Conservation (phyloP, 92 coral and sea anemone species). For the Anthopleura xanthogrammica region DNA sequence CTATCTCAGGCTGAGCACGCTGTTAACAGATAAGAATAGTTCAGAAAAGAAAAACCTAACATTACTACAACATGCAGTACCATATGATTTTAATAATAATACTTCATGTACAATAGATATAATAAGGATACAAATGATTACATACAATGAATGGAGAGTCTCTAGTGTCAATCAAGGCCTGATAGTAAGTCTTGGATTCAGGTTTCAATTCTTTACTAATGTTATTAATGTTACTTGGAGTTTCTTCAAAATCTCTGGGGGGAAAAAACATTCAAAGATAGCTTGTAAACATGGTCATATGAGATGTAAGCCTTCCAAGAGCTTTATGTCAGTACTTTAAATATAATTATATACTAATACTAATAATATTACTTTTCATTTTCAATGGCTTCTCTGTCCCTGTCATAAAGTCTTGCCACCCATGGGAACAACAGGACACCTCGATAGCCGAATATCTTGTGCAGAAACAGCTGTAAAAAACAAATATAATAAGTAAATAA, state of each 20-base stretch:
- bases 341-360: too few species aligned
- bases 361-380: conserved; percentile 64
- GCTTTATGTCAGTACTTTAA: too few species aligned
- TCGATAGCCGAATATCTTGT: conserved; percentile 94
- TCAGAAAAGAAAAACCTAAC: too few species aligned
- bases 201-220: conserved; percentile 85
- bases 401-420: conserved; percentile 96
- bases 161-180: conserved; percentile 90
- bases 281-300: background rate
- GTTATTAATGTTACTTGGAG: conserved; percentile 47
- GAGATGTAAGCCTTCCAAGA: too few species aligned
- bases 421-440: conserved; percentile 96
- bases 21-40: conserved; percentile 15
- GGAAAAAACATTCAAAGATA: background rate
- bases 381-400: conserved; percentile 82
- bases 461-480: conserved; percentile 81
- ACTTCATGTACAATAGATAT: too few species aligned
- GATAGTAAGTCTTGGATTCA: conserved; percentile 82
- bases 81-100: background rate
- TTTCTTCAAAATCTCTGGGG: conserved; percentile 74
- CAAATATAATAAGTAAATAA: background rate
- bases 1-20: conserved; percentile 99
- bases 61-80: background rate
- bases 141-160: conserved; percentile 91
- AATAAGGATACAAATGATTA: background rate